Conservation (phyloP, 2,888 invertebrate genomes). For the Spilarctia lutea region DNA sequence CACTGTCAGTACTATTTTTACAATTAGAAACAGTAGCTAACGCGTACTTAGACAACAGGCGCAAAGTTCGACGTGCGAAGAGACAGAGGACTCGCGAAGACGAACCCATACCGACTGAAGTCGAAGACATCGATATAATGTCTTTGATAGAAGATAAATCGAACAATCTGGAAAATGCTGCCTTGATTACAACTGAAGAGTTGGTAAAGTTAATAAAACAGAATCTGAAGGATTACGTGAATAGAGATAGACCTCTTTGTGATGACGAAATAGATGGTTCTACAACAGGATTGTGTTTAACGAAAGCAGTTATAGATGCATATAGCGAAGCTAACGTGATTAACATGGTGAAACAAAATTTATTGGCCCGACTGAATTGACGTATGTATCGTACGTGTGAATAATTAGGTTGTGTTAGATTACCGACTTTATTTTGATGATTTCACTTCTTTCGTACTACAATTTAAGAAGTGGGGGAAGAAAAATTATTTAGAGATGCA, state of each 20-base stretch:
- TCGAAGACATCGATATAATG: slow-evolving; percentile 66
- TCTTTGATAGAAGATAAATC: slow-evolving; percentile 63
- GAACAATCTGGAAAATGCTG: slow-evolving; percentile 67
- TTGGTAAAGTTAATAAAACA: slow-evolving; percentile 69
- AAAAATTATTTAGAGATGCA: background rate
- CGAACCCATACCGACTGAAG: slow-evolving; percentile 38
- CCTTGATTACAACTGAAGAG: slow-evolving; percentile 62
- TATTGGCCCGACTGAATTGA: slow-evolving; percentile 70
- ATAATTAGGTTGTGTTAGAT: background rate
- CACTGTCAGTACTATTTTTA: slow-evolving; percentile 77
- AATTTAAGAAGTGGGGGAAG: background rate
- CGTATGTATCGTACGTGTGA: background rate
- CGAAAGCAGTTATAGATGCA: slow-evolving; percentile 87
- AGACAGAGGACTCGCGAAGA: slow-evolving; percentile 75
- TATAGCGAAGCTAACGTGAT: slow-evolving; percentile 89
- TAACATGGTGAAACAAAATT: slow-evolving; percentile 82
- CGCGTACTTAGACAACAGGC: slow-evolving; percentile 69
- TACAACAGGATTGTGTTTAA: slow-evolving; percentile 69
- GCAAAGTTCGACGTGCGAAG: slow-evolving; percentile 73
- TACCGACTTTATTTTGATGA: background rate
- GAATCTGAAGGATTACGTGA: slow-evolving; percentile 66
- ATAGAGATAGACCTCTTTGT: slow-evolving; percentile 58
- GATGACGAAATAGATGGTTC: slow-evolving; percentile 74
- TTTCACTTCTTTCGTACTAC: background rate
- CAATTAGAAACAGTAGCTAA: slow-evolving; percentile 80